phyloP scores from a whole-genome alignment of 2,888 invertebrate species.

The Periphyllus acericola region DNA sequence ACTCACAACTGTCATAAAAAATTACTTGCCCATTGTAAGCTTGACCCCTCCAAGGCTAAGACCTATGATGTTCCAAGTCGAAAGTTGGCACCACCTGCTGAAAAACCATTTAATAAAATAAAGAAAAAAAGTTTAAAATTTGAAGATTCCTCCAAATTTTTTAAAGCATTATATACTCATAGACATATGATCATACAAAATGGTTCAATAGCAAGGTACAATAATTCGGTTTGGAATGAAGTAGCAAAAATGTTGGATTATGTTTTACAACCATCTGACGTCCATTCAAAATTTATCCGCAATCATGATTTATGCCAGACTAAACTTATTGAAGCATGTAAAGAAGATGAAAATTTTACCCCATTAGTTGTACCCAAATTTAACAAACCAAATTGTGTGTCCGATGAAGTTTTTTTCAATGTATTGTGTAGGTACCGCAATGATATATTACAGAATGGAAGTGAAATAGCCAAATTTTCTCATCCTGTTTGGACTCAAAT shows the following conservation, averaged over 20 bases:
- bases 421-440: slow-evolving; percentile 47
- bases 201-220: slow-evolving; percentile 49
- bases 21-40: slow-evolving; percentile 44
- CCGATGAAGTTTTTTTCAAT: slow-evolving; percentile 47
- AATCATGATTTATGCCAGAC: slow-evolving; percentile 58
- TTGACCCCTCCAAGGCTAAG: slow-evolving; percentile 37
- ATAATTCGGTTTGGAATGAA: slow-evolving; percentile 55
- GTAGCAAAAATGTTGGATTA: slow-evolving; percentile 55
- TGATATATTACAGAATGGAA: slow-evolving; percentile 48
- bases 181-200: slow-evolving; percentile 49
- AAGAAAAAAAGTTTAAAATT: slow-evolving; percentile 56
- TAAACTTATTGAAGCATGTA: slow-evolving; percentile 54
- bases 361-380: slow-evolving; percentile 45
- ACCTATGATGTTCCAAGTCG: slow-evolving; percentile 29
- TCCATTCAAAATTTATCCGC: slow-evolving; percentile 56
- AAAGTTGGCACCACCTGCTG: background rate
- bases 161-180: slow-evolving; percentile 54
- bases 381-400: slow-evolving; percentile 56
- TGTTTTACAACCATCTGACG: slow-evolving; percentile 48
- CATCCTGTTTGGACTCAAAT: slow-evolving; percentile 59
- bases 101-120: slow-evolving; percentile 31
- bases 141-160: slow-evolving; percentile 54
- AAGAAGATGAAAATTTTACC: slow-evolving; percentile 49
- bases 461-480: slow-evolving; percentile 57
- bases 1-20: slow-evolving; percentile 46